Conservation (phyloP, 2,888 invertebrate genomes). For the Cyrtodaria siliqua region DNA sequence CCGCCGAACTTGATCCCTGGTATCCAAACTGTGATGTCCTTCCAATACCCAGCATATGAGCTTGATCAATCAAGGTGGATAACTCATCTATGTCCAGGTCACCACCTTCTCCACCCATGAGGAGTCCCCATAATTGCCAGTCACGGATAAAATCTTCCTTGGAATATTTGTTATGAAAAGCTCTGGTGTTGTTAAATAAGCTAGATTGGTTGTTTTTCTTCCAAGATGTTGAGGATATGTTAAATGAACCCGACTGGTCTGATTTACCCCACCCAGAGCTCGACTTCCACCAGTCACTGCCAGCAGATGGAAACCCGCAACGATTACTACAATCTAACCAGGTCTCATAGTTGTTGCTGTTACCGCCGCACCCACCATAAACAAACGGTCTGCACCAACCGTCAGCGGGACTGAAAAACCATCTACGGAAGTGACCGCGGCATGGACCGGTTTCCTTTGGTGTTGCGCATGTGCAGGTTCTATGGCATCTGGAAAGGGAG, state of each 20-base stretch:
- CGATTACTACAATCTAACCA: slow-evolving; percentile 52
- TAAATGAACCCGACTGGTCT: background rate
- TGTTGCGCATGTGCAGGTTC: slow-evolving; percentile 42
- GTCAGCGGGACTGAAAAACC: slow-evolving; percentile 55
- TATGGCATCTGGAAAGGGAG: slow-evolving; percentile 28
- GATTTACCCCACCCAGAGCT: slow-evolving; percentile 36
- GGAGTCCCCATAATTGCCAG: slow-evolving; percentile 43
- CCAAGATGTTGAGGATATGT: background rate
- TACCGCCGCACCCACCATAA: slow-evolving; percentile 65
- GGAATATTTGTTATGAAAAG: background rate
- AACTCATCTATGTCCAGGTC: slow-evolving; percentile 48
- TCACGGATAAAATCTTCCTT: slow-evolving; percentile 52
- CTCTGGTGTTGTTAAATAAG: too few relatives aligned
- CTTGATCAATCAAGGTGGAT: slow-evolving; percentile 28
- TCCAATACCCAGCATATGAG: slow-evolving; percentile 22
- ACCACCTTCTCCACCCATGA: slow-evolving; percentile 31
- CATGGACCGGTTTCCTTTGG: slow-evolving; percentile 62
- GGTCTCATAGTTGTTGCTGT: slow-evolving; percentile 42
- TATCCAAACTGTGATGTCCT: background rate
- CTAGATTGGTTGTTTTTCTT: background rate
- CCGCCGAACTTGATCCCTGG: too few relatives aligned
- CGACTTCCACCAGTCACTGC: slow-evolving; percentile 52
- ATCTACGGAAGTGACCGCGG: slow-evolving; percentile 47
- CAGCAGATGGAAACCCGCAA: slow-evolving; percentile 46
- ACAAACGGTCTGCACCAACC: slow-evolving; percentile 56